Evolutionary conservation across 64 coral and sea anemone species (phyloP).

Genomic region (Platygyra sinensis): DNA sequence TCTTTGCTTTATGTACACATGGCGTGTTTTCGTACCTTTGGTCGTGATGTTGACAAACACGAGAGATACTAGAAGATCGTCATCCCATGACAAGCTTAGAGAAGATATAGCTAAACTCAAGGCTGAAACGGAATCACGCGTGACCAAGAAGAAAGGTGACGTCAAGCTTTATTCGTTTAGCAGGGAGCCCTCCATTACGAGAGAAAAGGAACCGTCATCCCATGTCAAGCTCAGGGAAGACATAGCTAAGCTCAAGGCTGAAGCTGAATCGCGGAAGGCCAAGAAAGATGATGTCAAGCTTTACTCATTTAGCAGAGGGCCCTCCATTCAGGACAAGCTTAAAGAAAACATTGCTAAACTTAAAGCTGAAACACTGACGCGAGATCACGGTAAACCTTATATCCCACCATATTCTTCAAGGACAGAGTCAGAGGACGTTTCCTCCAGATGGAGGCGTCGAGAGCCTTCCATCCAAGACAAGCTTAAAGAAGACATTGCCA

Average conservation of each 20-base stretch:
- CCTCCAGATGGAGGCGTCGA: background rate
- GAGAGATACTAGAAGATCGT: background rate
- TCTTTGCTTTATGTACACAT: no score
- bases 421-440: background rate
- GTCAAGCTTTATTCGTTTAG: background rate
- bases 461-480: background rate
- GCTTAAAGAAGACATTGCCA: constrained; percentile 27
- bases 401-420: background rate
- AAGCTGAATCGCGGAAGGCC: background rate
- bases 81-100: background rate
- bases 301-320: background rate
- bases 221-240: constrained; percentile 3
- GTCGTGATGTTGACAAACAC: background rate
- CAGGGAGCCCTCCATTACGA: background rate
- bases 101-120: constrained; percentile 2
- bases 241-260: constrained; percentile 1
- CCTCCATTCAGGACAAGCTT: constrained; percentile 14
- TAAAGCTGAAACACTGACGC: constrained; percentile 22
- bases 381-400: constrained; percentile 23
- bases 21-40: no score
- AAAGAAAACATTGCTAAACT: constrained; percentile 39
- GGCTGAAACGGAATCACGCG: background rate
- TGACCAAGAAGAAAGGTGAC: background rate
- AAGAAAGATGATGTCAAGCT: background rate
- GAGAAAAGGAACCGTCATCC: background rate